Evolutionary conservation across 2,113 vertebrate species (phyloP).

Genomic region (Oryzias curvinotus): DNA sequence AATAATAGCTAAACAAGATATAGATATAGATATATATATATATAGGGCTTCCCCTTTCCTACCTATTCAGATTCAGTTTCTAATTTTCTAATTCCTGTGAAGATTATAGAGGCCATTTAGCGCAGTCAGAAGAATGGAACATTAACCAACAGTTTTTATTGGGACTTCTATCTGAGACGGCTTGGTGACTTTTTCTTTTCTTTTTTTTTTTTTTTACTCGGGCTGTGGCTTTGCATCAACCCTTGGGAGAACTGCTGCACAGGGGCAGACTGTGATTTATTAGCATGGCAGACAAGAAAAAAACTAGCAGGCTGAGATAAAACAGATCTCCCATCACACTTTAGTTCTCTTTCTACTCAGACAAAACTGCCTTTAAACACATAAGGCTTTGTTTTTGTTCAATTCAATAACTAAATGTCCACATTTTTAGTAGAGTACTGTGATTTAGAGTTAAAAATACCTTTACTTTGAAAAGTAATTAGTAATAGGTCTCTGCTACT

Average conservation of each 20-base stretch:
- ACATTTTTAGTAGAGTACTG: not conserved
- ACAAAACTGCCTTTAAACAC: slow-evolving; percentile 6
- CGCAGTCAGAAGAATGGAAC: slow-evolving; percentile 59
- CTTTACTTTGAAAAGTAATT: slow-evolving; percentile 7
- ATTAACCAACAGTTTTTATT: slow-evolving; percentile 56
- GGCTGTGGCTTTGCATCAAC: slow-evolving; percentile 63
- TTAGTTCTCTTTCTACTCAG: slow-evolving; percentile 25
- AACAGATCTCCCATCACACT: slow-evolving; percentile 55
- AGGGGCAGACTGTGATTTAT: slow-evolving; percentile 62
- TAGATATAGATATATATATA: slow-evolving; percentile 51
- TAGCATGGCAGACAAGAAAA: slow-evolving; percentile 42
- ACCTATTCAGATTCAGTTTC: slow-evolving; percentile 66
- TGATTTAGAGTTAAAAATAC: not conserved
- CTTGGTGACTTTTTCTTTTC: slow-evolving; percentile 18
- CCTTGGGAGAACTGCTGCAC: slow-evolving; percentile 55
- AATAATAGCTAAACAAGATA: slow-evolving; percentile 49
- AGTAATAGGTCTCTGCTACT: not conserved
- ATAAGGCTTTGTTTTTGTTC: not conserved
- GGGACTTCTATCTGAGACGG: slow-evolving; percentile 41
- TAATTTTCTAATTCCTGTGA: slow-evolving; percentile 64
- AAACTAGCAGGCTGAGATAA: slow-evolving; percentile 56
- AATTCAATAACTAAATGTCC: slow-evolving; percentile 4
- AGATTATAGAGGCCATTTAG: slow-evolving; percentile 44
- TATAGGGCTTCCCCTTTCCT: slow-evolving; percentile 53
- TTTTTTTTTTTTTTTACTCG: slow-evolving; percentile 32